phyloP scores from a whole-genome alignment of 2,113 vertebrate genomes.

The Casuarius casuarius region DNA sequence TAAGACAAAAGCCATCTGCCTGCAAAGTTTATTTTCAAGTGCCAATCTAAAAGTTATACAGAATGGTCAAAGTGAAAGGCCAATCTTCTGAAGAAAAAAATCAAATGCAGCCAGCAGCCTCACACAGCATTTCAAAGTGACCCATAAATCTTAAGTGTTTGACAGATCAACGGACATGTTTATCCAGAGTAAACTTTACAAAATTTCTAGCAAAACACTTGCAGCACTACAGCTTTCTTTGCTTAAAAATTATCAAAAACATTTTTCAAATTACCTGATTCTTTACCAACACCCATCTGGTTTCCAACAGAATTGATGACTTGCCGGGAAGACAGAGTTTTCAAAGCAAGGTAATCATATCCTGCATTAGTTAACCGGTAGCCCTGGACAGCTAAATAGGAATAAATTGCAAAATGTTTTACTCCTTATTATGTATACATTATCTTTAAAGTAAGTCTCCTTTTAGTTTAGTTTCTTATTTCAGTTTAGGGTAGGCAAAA shows the following conservation, averaged over 20 bases:
- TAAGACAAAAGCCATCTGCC: neutral
- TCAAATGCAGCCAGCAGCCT: neutral
- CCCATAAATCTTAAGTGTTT: neutral
- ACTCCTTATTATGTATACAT: neutral
- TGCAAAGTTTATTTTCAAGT: neutral
- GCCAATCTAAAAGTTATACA: neutral
- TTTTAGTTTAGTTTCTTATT: neutral
- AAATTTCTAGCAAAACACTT: neutral
- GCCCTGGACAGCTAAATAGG: conserved; percentile 88
- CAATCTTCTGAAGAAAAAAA: neutral
- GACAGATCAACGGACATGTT: neutral
- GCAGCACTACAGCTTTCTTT: neutral
- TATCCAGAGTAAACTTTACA: neutral
- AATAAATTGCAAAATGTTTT: neutral
- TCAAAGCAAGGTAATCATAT: conserved; percentile 95
- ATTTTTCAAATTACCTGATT: conserved; percentile 84
- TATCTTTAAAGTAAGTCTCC: neutral
- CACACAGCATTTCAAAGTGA: neutral
- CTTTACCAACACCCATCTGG: conserved; percentile 98
- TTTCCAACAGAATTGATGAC: conserved; percentile 92
- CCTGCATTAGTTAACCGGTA: conserved; percentile 92
- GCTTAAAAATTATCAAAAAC: neutral
- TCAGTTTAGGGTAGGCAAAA: neutral
- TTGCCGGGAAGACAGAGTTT: conserved; percentile 90
- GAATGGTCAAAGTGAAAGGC: neutral